A percentile compares a stretch with the other conserved stretches of the same genome.
These are phyloP conservation scores for Graptemys geographica DNA, from an alignment of 2,797 vertebrate genomes.

Conservation along the genomic window DNA sequence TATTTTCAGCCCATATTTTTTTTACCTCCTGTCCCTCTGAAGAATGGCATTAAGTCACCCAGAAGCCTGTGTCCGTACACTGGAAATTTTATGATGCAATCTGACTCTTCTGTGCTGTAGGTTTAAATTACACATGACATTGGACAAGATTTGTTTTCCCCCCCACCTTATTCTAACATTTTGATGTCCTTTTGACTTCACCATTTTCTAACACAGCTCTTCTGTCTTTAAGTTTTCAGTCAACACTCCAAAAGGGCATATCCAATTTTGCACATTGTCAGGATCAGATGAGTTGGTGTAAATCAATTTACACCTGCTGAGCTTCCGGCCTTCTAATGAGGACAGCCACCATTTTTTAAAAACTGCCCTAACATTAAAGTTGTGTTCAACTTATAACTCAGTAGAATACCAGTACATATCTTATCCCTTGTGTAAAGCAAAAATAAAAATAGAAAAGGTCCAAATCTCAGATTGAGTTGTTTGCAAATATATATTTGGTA, in stretches of 20 bases:
- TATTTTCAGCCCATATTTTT: neutral
- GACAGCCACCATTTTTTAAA: neutral
- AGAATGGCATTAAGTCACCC: neutral
- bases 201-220: neutral
- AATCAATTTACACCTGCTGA: neutral
- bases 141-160: neutral
- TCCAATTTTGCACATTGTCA: neutral
- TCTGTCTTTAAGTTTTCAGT: neutral
- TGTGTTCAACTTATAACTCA: neutral
- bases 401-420: neutral
- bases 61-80: neutral
- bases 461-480: neutral
- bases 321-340: neutral
- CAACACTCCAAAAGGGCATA: neutral
- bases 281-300: neutral
- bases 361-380: neutral
- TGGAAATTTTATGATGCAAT: neutral
- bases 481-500: neutral
- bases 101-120: neutral
- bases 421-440: neutral
- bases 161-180: neutral
- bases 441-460: neutral
- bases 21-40: neutral
- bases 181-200: neutral
- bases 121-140: neutral